These are phyloP conservation scores for Thereva unica DNA, from an alignment of 2,888 invertebrate genomes.

Conservation along the genomic window DNA sequence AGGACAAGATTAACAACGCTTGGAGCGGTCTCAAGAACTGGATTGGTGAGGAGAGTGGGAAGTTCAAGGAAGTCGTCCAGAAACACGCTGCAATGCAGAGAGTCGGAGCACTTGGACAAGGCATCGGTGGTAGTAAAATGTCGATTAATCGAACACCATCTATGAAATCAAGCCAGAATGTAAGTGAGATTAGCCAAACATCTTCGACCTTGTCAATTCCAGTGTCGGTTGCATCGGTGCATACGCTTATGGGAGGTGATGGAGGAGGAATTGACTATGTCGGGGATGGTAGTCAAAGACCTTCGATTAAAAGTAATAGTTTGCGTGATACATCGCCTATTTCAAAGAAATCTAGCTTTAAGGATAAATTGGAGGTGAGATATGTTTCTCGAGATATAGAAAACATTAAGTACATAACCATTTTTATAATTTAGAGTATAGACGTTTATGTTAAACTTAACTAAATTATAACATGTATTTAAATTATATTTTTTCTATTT, in stretches of 20 bases:
- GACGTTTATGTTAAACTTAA: neutral
- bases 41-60: slow-evolving; percentile 56
- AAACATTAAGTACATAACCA: neutral
- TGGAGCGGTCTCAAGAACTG: slow-evolving; percentile 57
- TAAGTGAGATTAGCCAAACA: slow-evolving; percentile 29
- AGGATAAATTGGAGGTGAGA: slow-evolving; percentile 49
- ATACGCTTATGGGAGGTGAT: slow-evolving; percentile 21
- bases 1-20: slow-evolving; percentile 55
- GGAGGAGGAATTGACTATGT: slow-evolving; percentile 2
- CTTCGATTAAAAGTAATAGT: slow-evolving; percentile 9
- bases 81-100: slow-evolving; percentile 55
- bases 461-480: neutral
- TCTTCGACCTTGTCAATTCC: slow-evolving; percentile 37
- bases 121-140: neutral
- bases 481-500: slow-evolving; percentile 13
- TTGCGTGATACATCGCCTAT: slow-evolving; percentile 42
- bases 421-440: slow-evolving; percentile 8
- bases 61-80: slow-evolving; percentile 55
- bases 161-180: neutral
- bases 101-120: slow-evolving; percentile 44
- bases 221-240: slow-evolving; percentile 27
- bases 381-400: neutral
- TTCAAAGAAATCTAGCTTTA: slow-evolving; percentile 48
- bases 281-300: neutral
- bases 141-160: neutral